These are phyloP conservation scores for Euphonia xanthogaster DNA, from an alignment of 2,797 vertebrate genomes.

Conservation along the genomic window DNA sequence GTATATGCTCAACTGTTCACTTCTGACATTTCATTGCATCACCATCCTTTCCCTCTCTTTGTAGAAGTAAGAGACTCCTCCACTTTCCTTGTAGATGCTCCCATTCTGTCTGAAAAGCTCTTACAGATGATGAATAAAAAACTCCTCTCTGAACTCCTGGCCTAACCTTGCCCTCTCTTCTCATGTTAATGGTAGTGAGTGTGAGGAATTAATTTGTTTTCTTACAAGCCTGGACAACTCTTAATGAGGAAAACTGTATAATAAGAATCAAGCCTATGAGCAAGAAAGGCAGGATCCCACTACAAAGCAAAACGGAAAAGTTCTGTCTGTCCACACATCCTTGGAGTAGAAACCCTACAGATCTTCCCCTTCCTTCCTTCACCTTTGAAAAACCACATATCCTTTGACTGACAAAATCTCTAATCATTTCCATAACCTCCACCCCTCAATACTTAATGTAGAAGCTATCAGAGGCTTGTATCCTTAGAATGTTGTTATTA, in stretches of 20 bases:
- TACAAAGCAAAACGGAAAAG: not conserved
- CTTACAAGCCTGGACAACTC: not conserved
- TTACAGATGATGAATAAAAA: not conserved
- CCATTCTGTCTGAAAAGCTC: not conserved
- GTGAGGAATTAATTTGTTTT: slow-evolving; percentile 1
- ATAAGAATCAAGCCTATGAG: not conserved
- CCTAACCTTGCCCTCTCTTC: not conserved
- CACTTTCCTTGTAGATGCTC: not conserved
- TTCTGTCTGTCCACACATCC: not conserved
- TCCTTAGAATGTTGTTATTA: not conserved
- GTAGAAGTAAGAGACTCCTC: not conserved
- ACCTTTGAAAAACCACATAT: not conserved
- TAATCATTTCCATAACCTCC: not conserved
- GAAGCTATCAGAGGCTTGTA: not conserved
- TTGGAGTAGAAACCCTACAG: not conserved
- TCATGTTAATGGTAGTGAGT: not conserved
- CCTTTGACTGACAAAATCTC: not conserved
- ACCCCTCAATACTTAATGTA: not conserved
- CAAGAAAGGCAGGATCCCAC: not conserved
- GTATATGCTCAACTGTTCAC: not conserved
- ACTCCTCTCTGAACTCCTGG: not conserved
- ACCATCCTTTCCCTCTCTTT: not conserved
- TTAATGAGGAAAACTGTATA: not conserved
- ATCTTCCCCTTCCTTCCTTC: not conserved
- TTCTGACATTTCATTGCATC: not conserved